phyloP scores from a whole-genome alignment of 2,888 invertebrate genomes.

The Parthenolecanium corni region DNA sequence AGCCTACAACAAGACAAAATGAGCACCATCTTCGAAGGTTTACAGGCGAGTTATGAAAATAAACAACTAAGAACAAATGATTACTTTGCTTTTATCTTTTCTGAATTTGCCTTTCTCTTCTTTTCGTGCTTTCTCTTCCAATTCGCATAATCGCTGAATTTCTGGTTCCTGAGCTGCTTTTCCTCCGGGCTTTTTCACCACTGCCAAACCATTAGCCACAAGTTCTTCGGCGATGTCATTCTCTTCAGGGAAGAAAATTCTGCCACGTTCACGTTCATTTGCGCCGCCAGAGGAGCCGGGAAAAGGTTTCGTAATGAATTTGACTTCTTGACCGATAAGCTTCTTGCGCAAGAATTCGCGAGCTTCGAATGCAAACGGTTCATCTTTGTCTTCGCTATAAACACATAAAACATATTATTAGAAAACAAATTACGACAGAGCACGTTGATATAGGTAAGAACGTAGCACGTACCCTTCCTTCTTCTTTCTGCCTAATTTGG shows the following conservation, averaged over 20 bases:
- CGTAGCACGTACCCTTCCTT: conserved; percentile 32
- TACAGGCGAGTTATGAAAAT: neutral
- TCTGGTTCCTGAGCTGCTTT: conserved; percentile 44
- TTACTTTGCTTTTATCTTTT: conserved; percentile 5
- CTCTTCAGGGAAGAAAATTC: conserved; percentile 38
- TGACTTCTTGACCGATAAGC: conserved; percentile 79
- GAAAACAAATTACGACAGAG: conserved; percentile 17
- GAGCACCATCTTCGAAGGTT: neutral
- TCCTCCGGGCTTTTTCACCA: conserved; percentile 46
- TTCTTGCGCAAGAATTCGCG: conserved; percentile 88
- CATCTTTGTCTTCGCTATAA: conserved; percentile 57
- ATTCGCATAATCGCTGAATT: conserved; percentile 57
- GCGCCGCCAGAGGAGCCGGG: conserved; percentile 1
- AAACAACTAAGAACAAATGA: conserved; percentile 4
- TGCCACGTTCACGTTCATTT: conserved; percentile 15
- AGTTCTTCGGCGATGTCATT: conserved; percentile 80
- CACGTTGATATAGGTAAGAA: too few species aligned
- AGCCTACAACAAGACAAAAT: neutral
- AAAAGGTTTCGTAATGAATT: conserved; percentile 36
- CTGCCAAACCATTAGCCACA: conserved; percentile 79
- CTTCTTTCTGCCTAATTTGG: conserved; percentile 72
- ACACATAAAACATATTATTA: conserved; percentile 10
- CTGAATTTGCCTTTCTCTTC: conserved; percentile 75
- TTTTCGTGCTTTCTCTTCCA: conserved; percentile 81
- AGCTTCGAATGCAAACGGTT: conserved; percentile 96